Base-by-base conservation (phyloP, 92 coral and sea anemone genomes). In the Umimayanthus kanabou region DNA sequence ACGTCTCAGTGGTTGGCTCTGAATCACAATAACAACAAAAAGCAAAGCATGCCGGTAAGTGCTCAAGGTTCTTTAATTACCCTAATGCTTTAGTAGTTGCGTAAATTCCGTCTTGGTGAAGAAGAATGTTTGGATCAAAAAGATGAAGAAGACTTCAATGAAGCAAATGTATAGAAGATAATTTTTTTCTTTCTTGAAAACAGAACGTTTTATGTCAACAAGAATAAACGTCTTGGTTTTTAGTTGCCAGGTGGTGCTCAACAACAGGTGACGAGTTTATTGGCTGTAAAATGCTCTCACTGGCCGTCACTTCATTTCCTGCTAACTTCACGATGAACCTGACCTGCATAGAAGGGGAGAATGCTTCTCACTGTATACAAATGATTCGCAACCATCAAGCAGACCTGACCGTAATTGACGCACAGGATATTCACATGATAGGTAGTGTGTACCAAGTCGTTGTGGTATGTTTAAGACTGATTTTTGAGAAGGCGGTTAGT, bases 191-290 rank as follows among this genome's bases (percentile, higher is more conserved):
- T 53, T 45, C 49, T 0, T 10, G 18, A 14, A 53, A 53, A 53
- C 16, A 53, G 10, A 53, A 53, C 58, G 20, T 16, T 61, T 20
- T 20, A 61, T 61, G 22, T 8, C 22, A 6, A 61, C 4, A 18
- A 3, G 22, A 61, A 18, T 22, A 18, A 3, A 61, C 8, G 4
- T 61, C 25, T 61, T 25, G 13, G 25, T 61, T 33, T 80, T 55
- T 5, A 83, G 87, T 70, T 42, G 86, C 86, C 33, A 83, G 78
- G 61, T 83, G 87, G 87, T 83, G 87, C 40, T 45, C 87, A 4
- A 45, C 45, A 50, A 10, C 76, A 2, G 66, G 42, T 43, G 66
- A 83, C 20, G 67, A 29, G 77, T 25, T 45, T 37, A 47, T 25
- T 28, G 65, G 87, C 9, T 83, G 87, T 83, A 83, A 43, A 83